Evolutionary conservation across 2,797 vertebrate species (phyloP), one percentile per base, ranked within the genome.

Genomic region (Bryconaethiops microstoma): DNA sequence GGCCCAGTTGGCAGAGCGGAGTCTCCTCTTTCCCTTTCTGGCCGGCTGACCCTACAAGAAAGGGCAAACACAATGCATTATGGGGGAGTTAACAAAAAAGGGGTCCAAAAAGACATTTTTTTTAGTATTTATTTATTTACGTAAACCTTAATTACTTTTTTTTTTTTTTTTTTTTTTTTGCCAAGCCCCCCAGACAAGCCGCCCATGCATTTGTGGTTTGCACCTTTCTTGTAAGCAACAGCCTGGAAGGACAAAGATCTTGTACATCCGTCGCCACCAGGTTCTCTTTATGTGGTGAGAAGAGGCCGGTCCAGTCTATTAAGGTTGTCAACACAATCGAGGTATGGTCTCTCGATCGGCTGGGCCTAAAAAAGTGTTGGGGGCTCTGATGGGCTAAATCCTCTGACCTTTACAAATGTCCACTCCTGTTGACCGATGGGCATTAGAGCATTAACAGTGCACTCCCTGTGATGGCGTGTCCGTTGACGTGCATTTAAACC

Each of bases 61-160:
- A 99, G 97, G 97, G 96, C 97, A 98, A 98, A 98, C 97, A 99
- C 97, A 99, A 97, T 98, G 97, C 97, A 98, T 99, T 99, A 99
- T 97, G 97, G 97, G 97, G 97, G 97, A 96, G 97, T 96, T 95
- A 96, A 96, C 92, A 93, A 94, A 95, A 86, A 95, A 96, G 83
- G 48, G 83, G 87, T 95, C 95, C 93, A 95, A 89, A 88, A 88
- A 81, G 83, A 64, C 91, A 88, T 72, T 71, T 52, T 50, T 59
- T 57, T 65, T 85, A 84, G 10, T 1, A 9, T 13, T 90, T 90
- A 88, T 91, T 88, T 92, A 57, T 73, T 87, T 87, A 71, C 23
- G 59, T 48, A 57, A 86, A 86, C 74, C 83, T 89, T 89, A 90
- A 93, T 45, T 40, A 42, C 17, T 75, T 29, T 91, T 90, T 87